phyloP scores from a whole-genome alignment of 2,113 vertebrate genomes.

The Phalacrocorax carbo region DNA sequence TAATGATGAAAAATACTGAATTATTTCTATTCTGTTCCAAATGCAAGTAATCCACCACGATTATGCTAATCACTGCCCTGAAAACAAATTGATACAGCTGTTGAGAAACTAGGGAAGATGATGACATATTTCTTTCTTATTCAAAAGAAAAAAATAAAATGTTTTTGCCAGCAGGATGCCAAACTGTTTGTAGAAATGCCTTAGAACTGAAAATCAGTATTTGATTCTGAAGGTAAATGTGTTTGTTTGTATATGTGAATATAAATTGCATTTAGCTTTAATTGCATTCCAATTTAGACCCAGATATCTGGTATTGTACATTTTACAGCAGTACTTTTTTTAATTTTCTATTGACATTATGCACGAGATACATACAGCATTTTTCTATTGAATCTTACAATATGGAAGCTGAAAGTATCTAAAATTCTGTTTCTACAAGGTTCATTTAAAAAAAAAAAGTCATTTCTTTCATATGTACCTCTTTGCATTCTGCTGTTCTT shows the following conservation, averaged over 20 bases:
- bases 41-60: slow-evolving; percentile 42
- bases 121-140: slow-evolving; percentile 25
- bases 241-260: background rate
- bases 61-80: slow-evolving; percentile 61
- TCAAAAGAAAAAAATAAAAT: slow-evolving; percentile 3
- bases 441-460: background rate
- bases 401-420: background rate
- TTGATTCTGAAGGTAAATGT: slow-evolving; percentile 15
- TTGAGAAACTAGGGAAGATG: slow-evolving; percentile 36
- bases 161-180: slow-evolving; percentile 28
- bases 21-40: slow-evolving; percentile 44
- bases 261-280: slow-evolving; percentile 8
- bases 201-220: slow-evolving; percentile 25
- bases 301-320: background rate
- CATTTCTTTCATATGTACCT: background rate
- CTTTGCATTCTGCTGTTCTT: background rate
- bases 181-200: background rate
- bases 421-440: background rate
- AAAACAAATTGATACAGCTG: slow-evolving; percentile 58
- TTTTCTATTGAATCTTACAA: background rate
- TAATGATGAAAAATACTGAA: slow-evolving; percentile 9
- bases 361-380: background rate
- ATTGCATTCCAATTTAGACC: background rate
- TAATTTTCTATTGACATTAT: background rate
- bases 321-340: background rate